Base-by-base conservation (phyloP, 92 coral and sea anemone species). In the Metridium senile region DNA sequence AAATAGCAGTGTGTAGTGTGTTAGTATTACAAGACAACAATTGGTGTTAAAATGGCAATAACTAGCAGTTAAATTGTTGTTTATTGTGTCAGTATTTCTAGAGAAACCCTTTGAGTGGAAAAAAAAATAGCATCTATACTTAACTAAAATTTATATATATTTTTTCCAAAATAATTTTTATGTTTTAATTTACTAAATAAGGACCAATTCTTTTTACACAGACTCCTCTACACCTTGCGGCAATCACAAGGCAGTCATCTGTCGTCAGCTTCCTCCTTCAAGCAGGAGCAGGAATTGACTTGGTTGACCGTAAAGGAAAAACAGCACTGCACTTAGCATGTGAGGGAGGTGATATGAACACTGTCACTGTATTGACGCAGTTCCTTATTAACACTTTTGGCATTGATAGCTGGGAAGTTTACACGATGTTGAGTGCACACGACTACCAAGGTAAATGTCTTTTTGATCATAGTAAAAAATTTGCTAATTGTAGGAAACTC, bases 311-410 rank as follows among this genome's bases (percentile, higher is more conserved):
- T 27, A 75, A 87, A 74, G 98, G 98, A 11, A 89, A 90, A 80
- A 94, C 94, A 2, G 87, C 97, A 21, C 79, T 94, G 23, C 98
- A 94, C 73, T 85, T 94, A 30, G 98, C 98, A 4, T 87, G 95
- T 62, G 95, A 94, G 59, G 52, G 81, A 17, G 97, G 97, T 17
- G 94, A 89, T 63, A 51, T 85, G 27, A 83, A 74, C 26, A 84
- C 85, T 43, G 77, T 91, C 1, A 68, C 73, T 47, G 28, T 63
- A 3, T 31, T 63, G 20, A 63, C 45, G 19, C 32, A 73, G 10
- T 28, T 22, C 46, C 93, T 88, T 69, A 82, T 92, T 18, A 74
- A 80, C 20, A 82, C 90, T 63, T 94, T 88, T 9, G 59, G 84
- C 18, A 45, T 66, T 18, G 87, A 91, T 64, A 85, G 84, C 33